Conservation (phyloP, 2,113 vertebrate genomes). For the Scomber scombrus region DNA sequence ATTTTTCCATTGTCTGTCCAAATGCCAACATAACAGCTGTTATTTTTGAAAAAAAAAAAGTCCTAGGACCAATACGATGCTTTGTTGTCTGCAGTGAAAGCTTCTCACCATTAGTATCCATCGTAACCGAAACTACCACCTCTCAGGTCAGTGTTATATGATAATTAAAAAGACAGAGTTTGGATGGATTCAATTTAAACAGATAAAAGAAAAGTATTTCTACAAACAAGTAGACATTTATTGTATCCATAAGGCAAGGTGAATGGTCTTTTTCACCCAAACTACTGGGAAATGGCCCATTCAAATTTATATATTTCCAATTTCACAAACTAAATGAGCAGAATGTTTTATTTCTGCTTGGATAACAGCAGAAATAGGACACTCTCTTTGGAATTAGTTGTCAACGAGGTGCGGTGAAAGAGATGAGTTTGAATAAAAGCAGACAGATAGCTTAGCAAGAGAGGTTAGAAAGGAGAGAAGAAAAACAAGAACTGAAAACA, state of each 20-base stretch:
- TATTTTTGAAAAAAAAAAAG: too few relatives aligned
- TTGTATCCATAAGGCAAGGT: conserved; percentile 7
- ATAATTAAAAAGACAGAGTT: too few relatives aligned
- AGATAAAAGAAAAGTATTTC: too few relatives aligned
- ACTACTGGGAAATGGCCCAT: conserved; percentile 53
- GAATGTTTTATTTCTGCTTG: conserved; percentile 64
- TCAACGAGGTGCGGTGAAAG: conserved; percentile 59
- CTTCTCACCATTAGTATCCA: too few relatives aligned
- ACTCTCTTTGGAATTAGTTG: conserved; percentile 67
- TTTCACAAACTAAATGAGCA: conserved; percentile 69
- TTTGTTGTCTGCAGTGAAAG: too few relatives aligned
- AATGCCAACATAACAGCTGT: too few relatives aligned
- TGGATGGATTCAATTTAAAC: too few relatives aligned
- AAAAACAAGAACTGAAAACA: conserved; percentile 65
- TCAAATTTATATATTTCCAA: conserved; percentile 62
- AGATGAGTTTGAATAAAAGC: conserved; percentile 69
- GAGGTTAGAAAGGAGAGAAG: conserved; percentile 45
- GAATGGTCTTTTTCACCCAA: conserved; percentile 26
- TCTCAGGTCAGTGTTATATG: too few relatives aligned
- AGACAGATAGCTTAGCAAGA: conserved; percentile 61
- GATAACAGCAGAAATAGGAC: conserved; percentile 61
- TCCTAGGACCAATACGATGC: too few relatives aligned
- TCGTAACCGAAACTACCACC: too few relatives aligned
- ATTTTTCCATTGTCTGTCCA: too few relatives aligned
- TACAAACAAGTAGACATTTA: not conserved